Evolutionary conservation across 2,113 vertebrate genomes (phyloP).

Genomic region (Macquaria ambigua): DNA sequence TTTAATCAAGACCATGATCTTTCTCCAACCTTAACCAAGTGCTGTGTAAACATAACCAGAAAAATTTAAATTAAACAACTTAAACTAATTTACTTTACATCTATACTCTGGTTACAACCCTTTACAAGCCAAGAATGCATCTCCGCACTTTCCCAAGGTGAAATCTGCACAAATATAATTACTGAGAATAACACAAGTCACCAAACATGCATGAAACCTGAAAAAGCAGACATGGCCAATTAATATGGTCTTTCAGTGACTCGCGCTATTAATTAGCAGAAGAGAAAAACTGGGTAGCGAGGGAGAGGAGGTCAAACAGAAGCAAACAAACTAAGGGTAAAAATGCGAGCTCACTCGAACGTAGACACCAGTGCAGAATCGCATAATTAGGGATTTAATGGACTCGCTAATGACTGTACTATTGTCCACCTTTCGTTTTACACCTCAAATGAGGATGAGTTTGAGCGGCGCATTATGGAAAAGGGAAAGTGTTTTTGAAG

Average conservation of each 20-base stretch:
- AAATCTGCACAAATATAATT: background rate
- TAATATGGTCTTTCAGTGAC: slow-evolving; percentile 43
- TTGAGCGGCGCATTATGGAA: slow-evolving; percentile 24
- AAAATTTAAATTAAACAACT: too few species aligned
- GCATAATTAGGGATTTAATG: slow-evolving; percentile 77
- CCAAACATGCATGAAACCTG: slow-evolving; percentile 22
- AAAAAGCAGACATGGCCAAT: slow-evolving; percentile 49
- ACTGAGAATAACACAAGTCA: slow-evolving; percentile 9
- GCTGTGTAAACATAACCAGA: background rate
- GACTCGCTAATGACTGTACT: slow-evolving; percentile 67
- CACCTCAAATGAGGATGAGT: background rate
- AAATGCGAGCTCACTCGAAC: slow-evolving; percentile 37
- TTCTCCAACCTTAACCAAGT: background rate
- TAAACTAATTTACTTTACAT: too few species aligned
- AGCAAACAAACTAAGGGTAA: slow-evolving; percentile 34
- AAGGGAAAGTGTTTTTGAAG: slow-evolving; percentile 9
- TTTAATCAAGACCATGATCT: background rate
- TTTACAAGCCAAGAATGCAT: background rate
- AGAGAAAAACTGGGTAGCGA: slow-evolving; percentile 1
- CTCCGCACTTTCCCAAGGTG: background rate
- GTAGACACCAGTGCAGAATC: slow-evolving; percentile 31
- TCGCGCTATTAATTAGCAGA: slow-evolving; percentile 56
- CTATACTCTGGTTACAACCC: too few species aligned
- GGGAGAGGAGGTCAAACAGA: slow-evolving; percentile 44
- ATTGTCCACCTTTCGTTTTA: slow-evolving; percentile 45